Conservation (phyloP, 2,797 vertebrate genomes). For the Danio choprae region DNA sequence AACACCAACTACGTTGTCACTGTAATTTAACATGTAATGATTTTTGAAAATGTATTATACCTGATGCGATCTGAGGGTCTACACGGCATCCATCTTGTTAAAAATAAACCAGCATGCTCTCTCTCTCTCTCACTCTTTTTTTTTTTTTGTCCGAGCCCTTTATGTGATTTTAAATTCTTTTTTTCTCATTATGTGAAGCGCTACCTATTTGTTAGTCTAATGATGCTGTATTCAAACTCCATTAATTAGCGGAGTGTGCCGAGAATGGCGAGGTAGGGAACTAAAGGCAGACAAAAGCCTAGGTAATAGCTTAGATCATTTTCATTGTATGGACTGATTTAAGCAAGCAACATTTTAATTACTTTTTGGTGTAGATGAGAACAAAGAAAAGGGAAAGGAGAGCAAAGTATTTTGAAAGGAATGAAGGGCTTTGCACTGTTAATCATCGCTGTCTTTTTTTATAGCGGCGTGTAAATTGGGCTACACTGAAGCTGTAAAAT, state of each 20-base stretch:
- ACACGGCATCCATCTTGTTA: constrained; percentile 48
- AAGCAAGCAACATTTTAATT: constrained; percentile 53
- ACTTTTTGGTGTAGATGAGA: constrained; percentile 30
- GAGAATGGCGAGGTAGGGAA: constrained; percentile 30
- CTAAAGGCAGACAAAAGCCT: constrained; percentile 33
- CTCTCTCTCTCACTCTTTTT: too few species aligned
- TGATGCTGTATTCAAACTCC: constrained; percentile 49
- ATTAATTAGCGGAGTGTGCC: constrained; percentile 34
- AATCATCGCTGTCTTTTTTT: constrained; percentile 32
- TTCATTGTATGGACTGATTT: constrained; percentile 58
- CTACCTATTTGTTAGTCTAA: constrained; percentile 48
- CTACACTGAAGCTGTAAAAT: neutral
- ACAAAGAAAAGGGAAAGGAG: constrained; percentile 24
- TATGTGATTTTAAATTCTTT: constrained; percentile 40
- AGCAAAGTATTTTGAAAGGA: constrained; percentile 35
- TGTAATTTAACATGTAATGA: constrained; percentile 35
- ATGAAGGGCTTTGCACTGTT: constrained; percentile 18
- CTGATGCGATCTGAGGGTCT: constrained; percentile 13
- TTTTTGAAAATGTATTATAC: constrained; percentile 15
- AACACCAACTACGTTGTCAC: constrained; percentile 7
- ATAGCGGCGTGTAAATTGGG: constrained; percentile 5
- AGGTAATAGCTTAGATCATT: constrained; percentile 63
- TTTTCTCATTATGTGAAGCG: constrained; percentile 34
- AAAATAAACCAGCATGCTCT: constrained; percentile 42
- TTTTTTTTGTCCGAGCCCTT: constrained; percentile 30